Conservation (phyloP, 2,888 invertebrate genomes). For the Keiferia lycopersicella region DNA sequence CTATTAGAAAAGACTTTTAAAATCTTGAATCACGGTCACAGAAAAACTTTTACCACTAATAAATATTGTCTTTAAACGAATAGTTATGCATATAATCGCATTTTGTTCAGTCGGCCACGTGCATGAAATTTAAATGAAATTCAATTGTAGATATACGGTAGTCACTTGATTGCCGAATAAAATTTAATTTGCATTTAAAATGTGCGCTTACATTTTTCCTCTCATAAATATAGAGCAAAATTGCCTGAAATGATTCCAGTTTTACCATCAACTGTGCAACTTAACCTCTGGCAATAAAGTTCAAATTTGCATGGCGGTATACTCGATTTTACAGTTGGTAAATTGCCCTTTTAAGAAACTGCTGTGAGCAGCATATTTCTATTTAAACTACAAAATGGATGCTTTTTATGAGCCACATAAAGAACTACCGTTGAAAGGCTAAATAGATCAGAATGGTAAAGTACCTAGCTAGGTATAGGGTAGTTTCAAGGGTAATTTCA, state of each 20-base stretch:
- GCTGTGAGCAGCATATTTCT: conserved; percentile 10
- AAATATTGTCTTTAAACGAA: neutral
- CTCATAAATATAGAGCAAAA: conserved; percentile 12
- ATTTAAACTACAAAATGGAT: conserved; percentile 8
- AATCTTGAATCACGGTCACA: too few relatives aligned
- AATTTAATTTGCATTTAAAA: conserved; percentile 15
- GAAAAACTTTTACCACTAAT: neutral
- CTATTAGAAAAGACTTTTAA: too few relatives aligned
- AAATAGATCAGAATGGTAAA: neutral
- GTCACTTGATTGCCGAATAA: conserved; percentile 14
- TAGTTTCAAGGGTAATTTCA: neutral
- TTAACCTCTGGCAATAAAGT: conserved; percentile 1
- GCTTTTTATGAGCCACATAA: conserved; percentile 19
- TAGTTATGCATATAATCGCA: too few relatives aligned
- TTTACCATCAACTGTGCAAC: neutral
- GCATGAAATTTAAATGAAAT: neutral
- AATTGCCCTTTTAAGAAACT: conserved; percentile 12
- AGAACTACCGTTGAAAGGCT: conserved; percentile 3
- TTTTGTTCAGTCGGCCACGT: neutral
- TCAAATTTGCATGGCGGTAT: conserved; percentile 18
- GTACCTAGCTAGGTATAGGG: neutral
- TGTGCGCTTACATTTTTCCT: conserved; percentile 1
- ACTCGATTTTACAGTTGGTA: conserved; percentile 2
- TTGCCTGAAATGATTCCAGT: conserved; percentile 5
- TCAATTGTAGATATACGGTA: neutral